Base-by-base conservation (phyloP, 2,888 invertebrate species). In the Eremobia ochroleuca region DNA sequence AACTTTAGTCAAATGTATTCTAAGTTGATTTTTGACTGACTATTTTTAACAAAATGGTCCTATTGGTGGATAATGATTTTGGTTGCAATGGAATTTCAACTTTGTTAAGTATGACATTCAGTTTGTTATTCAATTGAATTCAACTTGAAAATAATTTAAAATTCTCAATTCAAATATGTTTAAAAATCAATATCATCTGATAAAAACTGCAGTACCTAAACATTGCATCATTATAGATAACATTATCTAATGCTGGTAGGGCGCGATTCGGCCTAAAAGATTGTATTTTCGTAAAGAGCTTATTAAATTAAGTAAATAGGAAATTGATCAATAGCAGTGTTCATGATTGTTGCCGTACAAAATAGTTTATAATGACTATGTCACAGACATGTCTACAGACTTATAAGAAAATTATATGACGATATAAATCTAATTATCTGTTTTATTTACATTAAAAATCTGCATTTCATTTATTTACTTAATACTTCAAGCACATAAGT, bases 401-500 rank as follows among this genome's bases (percentile, higher is more conserved):
- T 34, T 81, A 21, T 31, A 49, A 68, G 62, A 58, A 34, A 40
- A 81, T 68, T 75, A 81, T 37, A 76, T 68, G 64, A 52, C 49
- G 8, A 0, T 31, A 43, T 31, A 81, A 49, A 74, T 58, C n/a
- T 13, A 58, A 40, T 13, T 28, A 62, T 13, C 0, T 68, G 64
- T 79, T 79, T 79, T 76, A 75, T 75, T 79, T 68, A 28, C 18
- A 40, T 55, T 4, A 9, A 18, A 73, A 61, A 61, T 11, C 25
- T 11, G 8, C 31, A 34, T 62, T 72, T n/a, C n/a, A n/a, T n/a
- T n/a, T n/a, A n/a, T n/a, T n/a, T n/a, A n/a, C n/a, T n/a, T n/a
- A n/a, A n/a, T n/a, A n/a, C n/a, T n/a, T n/a, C n/a, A n/a, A n/a
- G n/a, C n/a, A n/a, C n/a, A n/a, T n/a, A n/a, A n/a, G n/a, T n/a